Conservation (phyloP, 2,113 vertebrate species). For the Alethe castanea region DNA sequence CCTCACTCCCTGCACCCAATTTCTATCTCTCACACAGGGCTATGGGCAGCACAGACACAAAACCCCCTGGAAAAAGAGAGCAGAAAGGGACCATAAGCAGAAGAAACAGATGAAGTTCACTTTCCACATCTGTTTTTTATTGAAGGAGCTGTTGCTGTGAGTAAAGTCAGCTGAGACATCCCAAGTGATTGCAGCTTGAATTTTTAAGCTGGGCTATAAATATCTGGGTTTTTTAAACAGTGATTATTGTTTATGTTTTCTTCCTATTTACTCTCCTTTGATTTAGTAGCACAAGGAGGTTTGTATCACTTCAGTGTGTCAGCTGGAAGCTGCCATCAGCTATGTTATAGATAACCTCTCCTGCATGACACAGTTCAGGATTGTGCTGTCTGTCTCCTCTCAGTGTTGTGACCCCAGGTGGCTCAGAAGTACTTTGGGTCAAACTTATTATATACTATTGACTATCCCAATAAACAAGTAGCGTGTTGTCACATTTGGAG, state of each 20-base stretch:
- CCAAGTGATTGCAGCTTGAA: constrained; percentile 44
- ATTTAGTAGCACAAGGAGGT: constrained; percentile 32
- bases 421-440: constrained; percentile 55
- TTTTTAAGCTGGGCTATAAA: constrained; percentile 61
- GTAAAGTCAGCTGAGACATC: constrained; percentile 62
- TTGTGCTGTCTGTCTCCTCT: not conserved
- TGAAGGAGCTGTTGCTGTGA: constrained; percentile 56
- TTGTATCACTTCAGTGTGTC: not conserved
- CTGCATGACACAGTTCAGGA: not conserved
- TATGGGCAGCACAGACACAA: not conserved
- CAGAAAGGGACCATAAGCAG: constrained; percentile 1
- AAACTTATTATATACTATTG: constrained; percentile 79
- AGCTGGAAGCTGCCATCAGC: not conserved
- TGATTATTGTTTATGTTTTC: constrained; percentile 59
- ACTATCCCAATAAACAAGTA: constrained; percentile 83
- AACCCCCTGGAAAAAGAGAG: not conserved
- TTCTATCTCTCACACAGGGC: fast-evolving
- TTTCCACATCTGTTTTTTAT: constrained; percentile 70
- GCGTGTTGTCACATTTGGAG: constrained; percentile 84
- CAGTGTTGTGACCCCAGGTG: constrained; percentile 36
- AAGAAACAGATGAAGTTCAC: constrained; percentile 50
- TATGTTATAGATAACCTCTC: not conserved
- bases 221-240: constrained; percentile 1
- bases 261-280: constrained; percentile 48
- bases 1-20: not conserved